phyloP scores from a whole-genome alignment of 2,797 vertebrate genomes.

The Poeciliopsis gracilis region DNA sequence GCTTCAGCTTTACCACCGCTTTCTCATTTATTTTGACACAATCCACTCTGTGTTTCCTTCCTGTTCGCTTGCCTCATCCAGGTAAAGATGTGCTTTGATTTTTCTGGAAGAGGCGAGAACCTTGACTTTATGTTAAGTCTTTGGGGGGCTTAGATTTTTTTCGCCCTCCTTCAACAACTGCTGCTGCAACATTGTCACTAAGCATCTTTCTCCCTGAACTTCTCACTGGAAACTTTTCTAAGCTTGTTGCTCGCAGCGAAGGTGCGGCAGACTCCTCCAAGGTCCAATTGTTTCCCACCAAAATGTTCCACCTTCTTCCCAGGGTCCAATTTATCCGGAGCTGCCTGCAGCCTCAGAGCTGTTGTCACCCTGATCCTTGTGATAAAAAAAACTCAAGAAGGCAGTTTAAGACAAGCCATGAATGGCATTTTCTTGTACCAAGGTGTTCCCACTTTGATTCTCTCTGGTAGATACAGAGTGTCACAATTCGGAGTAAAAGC shows the following conservation, averaged over 20 bases:
- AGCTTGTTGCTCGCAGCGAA: constrained; percentile 33
- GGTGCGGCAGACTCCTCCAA: constrained; percentile 44
- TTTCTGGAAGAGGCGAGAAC: not conserved
- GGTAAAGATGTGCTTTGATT: constrained; percentile 40
- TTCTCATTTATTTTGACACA: constrained; percentile 62
- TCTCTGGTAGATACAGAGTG: constrained; percentile 57
- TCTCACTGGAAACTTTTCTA: constrained; percentile 43
- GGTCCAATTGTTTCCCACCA: constrained; percentile 54
- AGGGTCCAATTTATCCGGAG: constrained; percentile 53
- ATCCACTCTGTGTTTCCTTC: constrained; percentile 15
- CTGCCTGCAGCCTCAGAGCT: constrained; percentile 26
- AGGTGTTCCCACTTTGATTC: constrained; percentile 52
- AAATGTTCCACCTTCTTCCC: constrained; percentile 54
- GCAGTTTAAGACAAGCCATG: constrained; percentile 10
- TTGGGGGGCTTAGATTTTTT: constrained; percentile 4
- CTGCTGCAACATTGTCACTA: constrained; percentile 15
- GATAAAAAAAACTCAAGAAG: constrained; percentile 28
- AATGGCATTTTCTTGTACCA: constrained; percentile 27
- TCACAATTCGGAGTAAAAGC: constrained; percentile 51
- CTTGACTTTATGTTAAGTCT: not conserved
- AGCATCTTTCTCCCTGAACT: constrained; percentile 44
- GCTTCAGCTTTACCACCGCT: constrained; percentile 28
- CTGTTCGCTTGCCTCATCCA: constrained; percentile 22
- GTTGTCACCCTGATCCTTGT: constrained; percentile 15
- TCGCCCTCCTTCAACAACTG: not conserved